Evolutionary conservation across 2,797 vertebrate species (phyloP).

Genomic region (Arrhamphus sclerolepis): DNA sequence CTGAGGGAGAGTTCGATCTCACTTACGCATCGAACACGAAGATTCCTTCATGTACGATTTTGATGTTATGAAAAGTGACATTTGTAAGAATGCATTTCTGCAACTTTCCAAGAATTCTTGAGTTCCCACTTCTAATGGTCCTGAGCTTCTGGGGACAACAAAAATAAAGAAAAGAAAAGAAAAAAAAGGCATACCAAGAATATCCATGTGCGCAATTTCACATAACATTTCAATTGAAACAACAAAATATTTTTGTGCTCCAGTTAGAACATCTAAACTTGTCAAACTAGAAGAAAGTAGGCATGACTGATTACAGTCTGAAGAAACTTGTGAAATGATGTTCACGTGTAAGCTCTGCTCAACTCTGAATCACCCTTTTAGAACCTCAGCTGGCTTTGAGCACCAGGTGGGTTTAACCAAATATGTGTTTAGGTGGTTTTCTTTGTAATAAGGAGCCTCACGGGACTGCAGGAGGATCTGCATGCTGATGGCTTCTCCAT

Average conservation of each 20-base stretch:
- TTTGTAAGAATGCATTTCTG: constrained; percentile 1
- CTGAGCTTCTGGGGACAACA: too few relatives aligned
- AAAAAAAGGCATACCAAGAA: not conserved
- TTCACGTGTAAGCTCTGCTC: constrained; percentile 36
- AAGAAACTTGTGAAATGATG: constrained; percentile 44
- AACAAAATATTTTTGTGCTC: constrained; percentile 45
- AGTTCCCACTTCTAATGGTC: too few relatives aligned
- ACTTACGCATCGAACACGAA: not conserved
- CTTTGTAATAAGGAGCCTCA: constrained; percentile 36
- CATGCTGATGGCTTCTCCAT: constrained; percentile 58
- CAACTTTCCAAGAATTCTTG: too few relatives aligned
- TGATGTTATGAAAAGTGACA: constrained; percentile 4
- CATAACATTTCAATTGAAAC: constrained; percentile 34
- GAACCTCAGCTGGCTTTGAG: constrained; percentile 35
- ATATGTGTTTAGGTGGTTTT: constrained; percentile 49
- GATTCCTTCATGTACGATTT: not conserved
- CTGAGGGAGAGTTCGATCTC: constrained; percentile 11
- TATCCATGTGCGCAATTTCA: constrained; percentile 1
- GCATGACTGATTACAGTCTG: constrained; percentile 51
- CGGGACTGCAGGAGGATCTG: constrained; percentile 13
- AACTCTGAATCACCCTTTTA: constrained; percentile 13
- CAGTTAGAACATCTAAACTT: constrained; percentile 22
- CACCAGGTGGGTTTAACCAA: constrained; percentile 43
- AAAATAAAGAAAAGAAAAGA: not conserved
- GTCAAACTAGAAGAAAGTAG: constrained; percentile 28